Conservation (phyloP, 2,888 invertebrate genomes). For the Rugalucina vietnamica region DNA sequence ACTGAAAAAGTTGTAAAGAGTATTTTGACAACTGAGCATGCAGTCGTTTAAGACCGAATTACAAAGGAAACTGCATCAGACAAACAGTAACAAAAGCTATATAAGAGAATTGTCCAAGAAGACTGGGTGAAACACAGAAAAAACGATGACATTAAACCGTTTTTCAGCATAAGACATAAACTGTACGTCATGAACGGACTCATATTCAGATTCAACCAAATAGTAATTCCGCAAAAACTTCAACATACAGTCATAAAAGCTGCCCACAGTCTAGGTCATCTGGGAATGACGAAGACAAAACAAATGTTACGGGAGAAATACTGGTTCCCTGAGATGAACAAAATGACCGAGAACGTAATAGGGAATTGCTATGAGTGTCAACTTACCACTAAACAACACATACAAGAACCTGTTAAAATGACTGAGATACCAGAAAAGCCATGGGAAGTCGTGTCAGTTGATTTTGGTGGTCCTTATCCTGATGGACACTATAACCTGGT, state of each 20-base stretch:
- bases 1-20: constrained; percentile 14
- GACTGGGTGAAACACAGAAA: neutral
- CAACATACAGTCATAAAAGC: constrained; percentile 24
- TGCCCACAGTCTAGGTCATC: constrained; percentile 37
- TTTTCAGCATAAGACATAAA: constrained; percentile 13
- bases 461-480: constrained; percentile 18
- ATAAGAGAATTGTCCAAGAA: neutral
- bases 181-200: constrained; percentile 1
- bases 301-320: constrained; percentile 30
- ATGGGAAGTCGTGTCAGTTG: constrained; percentile 15
- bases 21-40: neutral
- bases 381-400: constrained; percentile 37
- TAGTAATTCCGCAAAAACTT: constrained; percentile 12
- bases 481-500: constrained; percentile 20
- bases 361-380: constrained; percentile 36
- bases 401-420: constrained; percentile 34
- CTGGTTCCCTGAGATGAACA: constrained; percentile 45
- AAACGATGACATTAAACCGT: neutral
- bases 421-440: constrained; percentile 29
- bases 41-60: neutral
- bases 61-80: neutral
- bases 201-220: constrained; percentile 18
- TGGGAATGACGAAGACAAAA: constrained; percentile 34
- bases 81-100: neutral
- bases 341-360: constrained; percentile 28